phyloP scores from a whole-genome alignment of 1,140 invertebrate genomes.

The Leucophenga varia region DNA sequence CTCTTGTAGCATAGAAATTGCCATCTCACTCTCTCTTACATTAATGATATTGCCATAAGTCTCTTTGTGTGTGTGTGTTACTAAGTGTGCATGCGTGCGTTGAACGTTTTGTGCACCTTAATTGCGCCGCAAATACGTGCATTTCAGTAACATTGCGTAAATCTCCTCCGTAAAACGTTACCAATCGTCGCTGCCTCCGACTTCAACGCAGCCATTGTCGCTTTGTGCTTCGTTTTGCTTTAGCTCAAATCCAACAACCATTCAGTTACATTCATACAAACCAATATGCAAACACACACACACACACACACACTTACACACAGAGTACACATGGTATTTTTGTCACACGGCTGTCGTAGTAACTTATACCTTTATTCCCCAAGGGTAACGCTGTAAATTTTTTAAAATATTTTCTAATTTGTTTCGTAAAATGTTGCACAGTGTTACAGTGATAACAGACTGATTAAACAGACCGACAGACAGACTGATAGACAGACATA shows the following conservation, averaged over 20 bases:
- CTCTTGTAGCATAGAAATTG: too few species aligned
- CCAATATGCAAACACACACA: neutral
- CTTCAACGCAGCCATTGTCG: neutral
- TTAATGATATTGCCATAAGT: too few species aligned
- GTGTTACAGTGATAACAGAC: too few species aligned
- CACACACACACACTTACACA: neutral
- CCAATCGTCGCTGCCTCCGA: neutral
- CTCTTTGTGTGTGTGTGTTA: neutral
- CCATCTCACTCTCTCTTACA: too few species aligned
- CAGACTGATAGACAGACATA: constrained; percentile 3
- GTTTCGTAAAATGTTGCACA: too few species aligned
- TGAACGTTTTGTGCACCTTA: constrained; percentile 28
- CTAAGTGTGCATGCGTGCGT: constrained; percentile 14
- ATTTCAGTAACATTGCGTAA: constrained; percentile 17
- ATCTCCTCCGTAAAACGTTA: constrained; percentile 3
- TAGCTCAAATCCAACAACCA: too few species aligned
- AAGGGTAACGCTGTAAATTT: too few species aligned
- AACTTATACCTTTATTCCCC: too few species aligned
- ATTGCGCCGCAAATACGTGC: constrained; percentile 37
- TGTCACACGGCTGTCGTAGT: too few species aligned
- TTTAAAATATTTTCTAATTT: too few species aligned
- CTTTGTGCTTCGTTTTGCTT: too few species aligned
- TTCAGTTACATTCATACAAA: neutral
- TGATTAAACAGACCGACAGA: constrained; percentile 14
- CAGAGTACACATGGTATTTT: too few species aligned